These are phyloP conservation scores for Argyrosomus regius DNA, from an alignment of 2,797 vertebrate genomes.

Conservation along the genomic window DNA sequence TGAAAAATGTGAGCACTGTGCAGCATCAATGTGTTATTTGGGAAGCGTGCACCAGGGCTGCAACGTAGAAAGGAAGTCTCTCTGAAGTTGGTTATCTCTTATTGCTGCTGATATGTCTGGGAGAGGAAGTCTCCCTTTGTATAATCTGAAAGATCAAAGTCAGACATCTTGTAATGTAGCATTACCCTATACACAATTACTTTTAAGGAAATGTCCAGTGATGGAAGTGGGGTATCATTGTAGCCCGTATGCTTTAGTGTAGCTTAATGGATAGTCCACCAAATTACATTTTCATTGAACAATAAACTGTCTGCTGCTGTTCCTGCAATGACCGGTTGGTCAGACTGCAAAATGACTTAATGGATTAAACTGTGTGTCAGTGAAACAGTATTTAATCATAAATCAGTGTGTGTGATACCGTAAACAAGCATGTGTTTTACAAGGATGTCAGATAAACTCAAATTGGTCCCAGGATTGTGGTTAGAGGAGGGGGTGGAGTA, in stretches of 20 bases:
- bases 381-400: slow-evolving; percentile 20
- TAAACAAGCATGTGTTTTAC: slow-evolving; percentile 47
- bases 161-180: slow-evolving; percentile 7
- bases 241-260: background rate
- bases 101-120: slow-evolving; percentile 31
- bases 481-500: background rate
- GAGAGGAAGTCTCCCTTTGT: slow-evolving; percentile 37
- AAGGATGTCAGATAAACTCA: slow-evolving; percentile 28
- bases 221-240: background rate
- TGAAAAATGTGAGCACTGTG: slow-evolving; percentile 10
- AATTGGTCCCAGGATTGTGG: slow-evolving; percentile 18
- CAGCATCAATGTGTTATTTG: slow-evolving; percentile 11
- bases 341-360: slow-evolving; percentile 1
- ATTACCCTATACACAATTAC: slow-evolving; percentile 1
- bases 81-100: slow-evolving; percentile 48
- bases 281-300: slow-evolving; percentile 8
- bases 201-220: background rate
- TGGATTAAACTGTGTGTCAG: background rate
- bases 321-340: background rate
- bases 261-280: background rate
- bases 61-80: slow-evolving; percentile 35
- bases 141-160: slow-evolving; percentile 46
- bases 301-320: background rate
- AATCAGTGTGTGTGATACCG: slow-evolving; percentile 19
- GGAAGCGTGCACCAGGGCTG: slow-evolving; percentile 15